A percentile compares a stretch with the other conserved stretches of the same genome.
phyloP scores from a whole-genome alignment of 53 echinoderm and acorn worm genomes.

The Antedon mediterranea region DNA sequence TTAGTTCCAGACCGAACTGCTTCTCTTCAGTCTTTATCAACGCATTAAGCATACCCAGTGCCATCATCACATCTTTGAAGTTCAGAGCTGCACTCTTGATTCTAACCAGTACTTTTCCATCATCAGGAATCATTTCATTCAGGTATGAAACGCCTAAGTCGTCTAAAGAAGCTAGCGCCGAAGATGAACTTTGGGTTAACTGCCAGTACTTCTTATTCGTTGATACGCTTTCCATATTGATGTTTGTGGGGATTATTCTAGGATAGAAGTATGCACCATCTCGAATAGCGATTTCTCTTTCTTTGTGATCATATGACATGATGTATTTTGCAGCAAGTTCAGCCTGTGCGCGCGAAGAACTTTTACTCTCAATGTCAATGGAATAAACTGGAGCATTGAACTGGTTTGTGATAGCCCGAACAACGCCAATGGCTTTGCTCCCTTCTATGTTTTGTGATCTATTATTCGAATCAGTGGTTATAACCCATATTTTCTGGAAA shows the following conservation, averaged over 20 bases:
- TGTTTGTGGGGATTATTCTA: constrained; percentile 18
- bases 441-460: constrained; percentile 6
- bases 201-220: constrained; percentile 16
- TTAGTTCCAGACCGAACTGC: background rate
- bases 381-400: constrained; percentile 17
- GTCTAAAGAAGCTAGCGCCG: constrained; percentile 19
- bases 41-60: constrained; percentile 28
- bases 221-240: background rate
- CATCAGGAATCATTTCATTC: background rate
- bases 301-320: background rate
- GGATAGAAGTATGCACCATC: constrained; percentile 15
- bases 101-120: constrained; percentile 20
- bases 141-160: constrained; percentile 19
- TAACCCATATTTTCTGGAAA: constrained; percentile 24
- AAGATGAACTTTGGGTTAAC: constrained; percentile 12
- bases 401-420: constrained; percentile 32
- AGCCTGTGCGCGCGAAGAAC: background rate
- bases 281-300: constrained; percentile 30
- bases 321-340: background rate
- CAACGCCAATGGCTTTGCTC: constrained; percentile 22
- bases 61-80: constrained; percentile 49
- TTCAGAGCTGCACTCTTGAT: constrained; percentile 27
- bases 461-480: constrained; percentile 24
- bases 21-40: background rate
- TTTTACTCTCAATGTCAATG: constrained; percentile 14